Percentiles rank a stretch among this genome's conserved stretches.
Conservation (phyloP, 2,113 vertebrate genomes). For the Aplodontia rufa region DNA sequence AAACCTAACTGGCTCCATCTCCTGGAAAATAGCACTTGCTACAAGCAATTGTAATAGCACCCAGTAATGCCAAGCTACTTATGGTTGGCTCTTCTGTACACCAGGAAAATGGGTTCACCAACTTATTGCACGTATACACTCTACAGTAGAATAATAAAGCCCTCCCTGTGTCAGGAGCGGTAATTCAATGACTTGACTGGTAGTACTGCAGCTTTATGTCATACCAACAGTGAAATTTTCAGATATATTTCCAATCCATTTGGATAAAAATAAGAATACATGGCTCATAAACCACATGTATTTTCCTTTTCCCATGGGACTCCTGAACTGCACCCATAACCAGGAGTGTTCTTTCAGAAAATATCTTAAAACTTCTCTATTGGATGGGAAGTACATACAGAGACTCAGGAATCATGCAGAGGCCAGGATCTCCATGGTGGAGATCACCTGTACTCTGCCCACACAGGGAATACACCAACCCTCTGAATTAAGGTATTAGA, state of each 20-base stretch:
- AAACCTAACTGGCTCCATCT: constrained; percentile 16
- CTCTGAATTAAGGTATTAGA: background rate
- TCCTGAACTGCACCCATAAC: constrained; percentile 13
- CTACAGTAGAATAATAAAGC: constrained; percentile 66
- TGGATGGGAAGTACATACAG: constrained; percentile 16
- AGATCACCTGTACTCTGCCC: constrained; percentile 20
- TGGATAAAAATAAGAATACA: constrained; percentile 46
- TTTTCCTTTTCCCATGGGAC: constrained; percentile 21
- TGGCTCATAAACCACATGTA: background rate
- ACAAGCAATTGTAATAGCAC: constrained; percentile 68
- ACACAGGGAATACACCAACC: background rate
- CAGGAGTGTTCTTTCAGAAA: constrained; percentile 30
- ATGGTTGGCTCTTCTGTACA: background rate
- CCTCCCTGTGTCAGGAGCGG: constrained; percentile 33
- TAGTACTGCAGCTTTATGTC: constrained; percentile 25
- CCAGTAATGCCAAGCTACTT: constrained; percentile 59
- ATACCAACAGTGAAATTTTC: background rate
- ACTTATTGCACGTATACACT: constrained; percentile 57
- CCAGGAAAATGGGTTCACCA: constrained; percentile 37
- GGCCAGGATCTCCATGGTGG: background rate
- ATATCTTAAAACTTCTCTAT: background rate
- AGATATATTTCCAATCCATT: constrained; percentile 13
- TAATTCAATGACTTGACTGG: constrained; percentile 24
- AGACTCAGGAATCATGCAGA: constrained; percentile 56
- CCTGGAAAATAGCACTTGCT: background rate